Evolutionary conservation across 2,797 vertebrate species (phyloP), one percentile per base, ranked within the genome.

Genomic region (Ciconia nigra): DNA sequence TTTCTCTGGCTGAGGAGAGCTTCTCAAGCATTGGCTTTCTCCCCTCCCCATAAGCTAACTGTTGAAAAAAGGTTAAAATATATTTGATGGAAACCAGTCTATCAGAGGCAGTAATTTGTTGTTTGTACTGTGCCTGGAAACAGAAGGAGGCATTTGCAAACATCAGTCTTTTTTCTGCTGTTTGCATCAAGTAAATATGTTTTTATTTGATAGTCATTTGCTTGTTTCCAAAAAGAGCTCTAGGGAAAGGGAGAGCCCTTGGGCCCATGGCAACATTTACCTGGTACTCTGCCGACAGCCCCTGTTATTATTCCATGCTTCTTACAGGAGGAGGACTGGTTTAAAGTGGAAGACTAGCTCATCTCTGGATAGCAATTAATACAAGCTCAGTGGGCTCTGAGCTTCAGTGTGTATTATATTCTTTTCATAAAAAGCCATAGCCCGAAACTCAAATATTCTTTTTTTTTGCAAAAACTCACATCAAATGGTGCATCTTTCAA

Each of bases 141-240:
- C 65, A 94, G 93, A 63, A 67, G 83, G 93, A 72, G 58, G 57
- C 57, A 80, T 95, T 95, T 96, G 71, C 92, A 96, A 96, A 96
- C 80, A 97, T 74, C 77, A 77, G 62, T 94, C 58, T 57, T 95
- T 95, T 93, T 13, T 1, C 94, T 83, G 73, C 91, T 26, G 58
- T 83, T 90, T 82, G 59, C 49, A 76, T 89, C 85, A 94, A 79
- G 96, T 93, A 96, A 97, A 78, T 59, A 67, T 73, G 67, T 65
- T 96, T 95, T 93, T 78, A 93, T 95, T 87, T 91, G 72, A 82
- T 70, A 91, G 54, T 59, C 72, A 74, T 95, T 92, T 94, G 35
- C 65, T 88, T 71, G 74, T 95, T 96, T 87, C 86, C 94, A 91
- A 81, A 96, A 92, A 76, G 93, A 92, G 54, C 78, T 73, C 77